Base-by-base conservation (phyloP, 2,888 invertebrate species). In the Iselma pallidipennis region DNA sequence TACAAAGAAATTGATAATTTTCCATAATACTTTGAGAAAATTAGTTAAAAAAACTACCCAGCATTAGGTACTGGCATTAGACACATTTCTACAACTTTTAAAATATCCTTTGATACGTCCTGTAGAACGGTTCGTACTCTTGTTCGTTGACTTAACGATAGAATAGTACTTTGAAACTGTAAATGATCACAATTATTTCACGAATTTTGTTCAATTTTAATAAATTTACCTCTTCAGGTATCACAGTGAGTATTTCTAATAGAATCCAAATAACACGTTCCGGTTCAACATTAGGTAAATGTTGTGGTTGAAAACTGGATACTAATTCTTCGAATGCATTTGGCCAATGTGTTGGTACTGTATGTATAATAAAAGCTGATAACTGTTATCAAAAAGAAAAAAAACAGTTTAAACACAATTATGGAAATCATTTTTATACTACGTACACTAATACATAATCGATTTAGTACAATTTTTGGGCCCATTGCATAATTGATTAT, bases 391-490 rank as follows among this genome's bases (percentile, higher is more conserved):
- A 21, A 51, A 25, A 29, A 7, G 10, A 50, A 25, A 25, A 26
- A 7, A 50, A 25, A 6, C 19, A 25, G 14, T 14, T 48, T 48
- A 48, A 9, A 9, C 48, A 14, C 19, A 19, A 14, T 48, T 6
- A 48, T n/a, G 6, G n/a, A 7, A 48, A 14, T 48, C 19, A 6
- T 48, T 6, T 7, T n/a, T 19, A 6, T 25, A 62, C 25, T 68
- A 85, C 88, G 87, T 84, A 95, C 95, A 79, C 94, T 89, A 72
- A 96, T 91, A 80, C 95, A 95, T 61, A 96, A 84, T 74, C 94
- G 87, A 76, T 93, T 93, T 28, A 94, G 85, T 52, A 96, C 91
- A 73, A 95, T 87, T 82, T 93, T 94, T 10, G 94, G 94, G 12
- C 94, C 93, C 76, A 86, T 87, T 16, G 91, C 88, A 79, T 91